phyloP scores from a whole-genome alignment of 2,113 vertebrate species.

The Tapirus terrestris region DNA sequence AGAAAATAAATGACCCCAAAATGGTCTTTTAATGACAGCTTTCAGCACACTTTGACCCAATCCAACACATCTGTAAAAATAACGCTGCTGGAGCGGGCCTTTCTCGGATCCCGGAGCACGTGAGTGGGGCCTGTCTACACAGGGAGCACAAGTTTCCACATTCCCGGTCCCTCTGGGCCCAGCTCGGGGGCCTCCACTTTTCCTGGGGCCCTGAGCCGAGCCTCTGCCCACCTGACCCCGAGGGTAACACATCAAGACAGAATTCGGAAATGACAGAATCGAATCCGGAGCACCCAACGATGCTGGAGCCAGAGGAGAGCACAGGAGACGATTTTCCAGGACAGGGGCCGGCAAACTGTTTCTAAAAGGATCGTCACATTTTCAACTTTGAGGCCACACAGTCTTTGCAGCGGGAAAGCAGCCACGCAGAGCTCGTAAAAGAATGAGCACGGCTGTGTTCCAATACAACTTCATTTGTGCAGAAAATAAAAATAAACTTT shows the following conservation, averaged over 20 bases:
- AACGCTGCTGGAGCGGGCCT: not conserved
- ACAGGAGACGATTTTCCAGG: not conserved
- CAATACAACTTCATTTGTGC: not conserved
- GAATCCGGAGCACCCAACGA: too few relatives aligned
- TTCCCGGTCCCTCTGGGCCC: not conserved
- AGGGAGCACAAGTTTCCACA: not conserved
- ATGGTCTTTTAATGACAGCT: not conserved
- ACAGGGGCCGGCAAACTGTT: not conserved
- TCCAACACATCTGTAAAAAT: not conserved
- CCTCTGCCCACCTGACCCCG: not conserved
- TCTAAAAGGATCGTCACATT: not conserved
- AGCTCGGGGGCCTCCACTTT: not conserved
- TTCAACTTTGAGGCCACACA: not conserved
- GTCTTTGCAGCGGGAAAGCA: not conserved
- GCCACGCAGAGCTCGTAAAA: rapidly evolving
- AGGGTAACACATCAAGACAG: too few relatives aligned
- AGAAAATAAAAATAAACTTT: not conserved
- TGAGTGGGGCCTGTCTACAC: rapidly evolving
- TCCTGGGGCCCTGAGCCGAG: not conserved
- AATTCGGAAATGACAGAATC: not conserved
- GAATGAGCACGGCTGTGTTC: rapidly evolving
- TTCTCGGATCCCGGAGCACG: not conserved
- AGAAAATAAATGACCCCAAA: not conserved
- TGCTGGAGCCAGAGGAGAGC: not conserved
- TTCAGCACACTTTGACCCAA: not conserved